Evolutionary conservation across 2,888 invertebrate genomes (phyloP), one percentile per base, ranked within the genome.

Genomic region (Oxystoma pomonae): DNA sequence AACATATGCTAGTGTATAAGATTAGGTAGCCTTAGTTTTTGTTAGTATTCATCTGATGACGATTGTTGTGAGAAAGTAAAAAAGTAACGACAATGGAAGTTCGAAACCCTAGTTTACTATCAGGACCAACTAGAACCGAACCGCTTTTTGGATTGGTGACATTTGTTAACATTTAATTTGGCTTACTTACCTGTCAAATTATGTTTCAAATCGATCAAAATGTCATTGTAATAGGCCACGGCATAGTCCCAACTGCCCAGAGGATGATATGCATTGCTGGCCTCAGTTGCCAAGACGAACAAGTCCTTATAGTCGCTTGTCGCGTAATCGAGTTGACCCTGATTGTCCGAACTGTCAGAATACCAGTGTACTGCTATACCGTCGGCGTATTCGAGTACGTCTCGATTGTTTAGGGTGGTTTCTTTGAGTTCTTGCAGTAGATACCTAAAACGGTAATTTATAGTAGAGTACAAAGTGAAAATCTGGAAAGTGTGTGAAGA

Each of bases 311-410:
- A 85, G 53, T 78, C 75, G 0, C 82, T 66, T 67, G 89, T 88
- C 0, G 90, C 82, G 20, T 73, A 67, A n/a, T 85, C 83, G 16
- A 93, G 80, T n/a, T 87, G 78, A 2, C 70, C 69, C 0, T 86
- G 75, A 0, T 88, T 83, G 21, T 86, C 74, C 51, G 87, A 75
- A 16, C 77, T 74, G 78, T 93, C 90, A 59, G 83, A 82, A 76
- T 95, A 95, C 88, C 92, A 94, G 77, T 95, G 95, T 2, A 92
- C 79, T 0, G 87, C 90, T 20, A 92, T 82, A 1, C 92, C 94
- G 70, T 87, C 85, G 0, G 91, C 79, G 72, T 86, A 89, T 5
- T 86, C 78, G 1, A 85, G 73, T 0, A 86, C 84, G 66, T 81
- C 80, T 0, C 75, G 61, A 61, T 75, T 73, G 0, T 58, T 1